Conservation (phyloP, 2,797 vertebrate genomes). For the Fratercula arctica region DNA sequence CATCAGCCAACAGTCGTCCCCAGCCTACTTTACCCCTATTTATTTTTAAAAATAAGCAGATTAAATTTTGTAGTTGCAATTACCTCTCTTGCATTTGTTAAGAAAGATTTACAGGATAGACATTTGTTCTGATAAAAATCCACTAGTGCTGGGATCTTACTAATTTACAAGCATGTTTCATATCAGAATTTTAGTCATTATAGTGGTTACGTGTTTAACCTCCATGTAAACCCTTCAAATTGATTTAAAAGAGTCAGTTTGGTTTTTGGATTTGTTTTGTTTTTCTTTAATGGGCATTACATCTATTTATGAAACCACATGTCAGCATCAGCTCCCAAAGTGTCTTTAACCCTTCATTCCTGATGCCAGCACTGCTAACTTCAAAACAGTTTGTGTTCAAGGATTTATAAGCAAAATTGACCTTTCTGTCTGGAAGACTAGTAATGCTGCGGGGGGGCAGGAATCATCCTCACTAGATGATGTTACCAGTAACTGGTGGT, state of each 20-base stretch:
- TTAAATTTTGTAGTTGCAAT: background rate
- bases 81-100: background rate
- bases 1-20: background rate
- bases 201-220: background rate
- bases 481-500: background rate
- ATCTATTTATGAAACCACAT: background rate
- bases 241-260: background rate
- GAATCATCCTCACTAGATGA: fast-evolving
- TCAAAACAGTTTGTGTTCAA: background rate
- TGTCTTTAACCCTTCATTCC: background rate
- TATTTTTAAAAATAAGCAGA: background rate
- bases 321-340: background rate
- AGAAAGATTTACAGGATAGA: background rate
- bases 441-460: background rate
- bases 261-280: background rate
- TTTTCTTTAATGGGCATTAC: background rate
- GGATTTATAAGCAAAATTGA: background rate
- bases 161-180: background rate
- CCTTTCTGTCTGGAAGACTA: background rate
- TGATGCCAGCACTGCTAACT: background rate
- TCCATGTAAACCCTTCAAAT: background rate
- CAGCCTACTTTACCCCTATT: background rate
- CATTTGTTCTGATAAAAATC: background rate
- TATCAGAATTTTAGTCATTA: background rate
- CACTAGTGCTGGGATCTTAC: background rate